Percentiles rank a stretch among this genome's conserved stretches.
Evolutionary conservation across 2,113 vertebrate genomes (phyloP).

Genomic region (Lasiurus borealis): DNA sequence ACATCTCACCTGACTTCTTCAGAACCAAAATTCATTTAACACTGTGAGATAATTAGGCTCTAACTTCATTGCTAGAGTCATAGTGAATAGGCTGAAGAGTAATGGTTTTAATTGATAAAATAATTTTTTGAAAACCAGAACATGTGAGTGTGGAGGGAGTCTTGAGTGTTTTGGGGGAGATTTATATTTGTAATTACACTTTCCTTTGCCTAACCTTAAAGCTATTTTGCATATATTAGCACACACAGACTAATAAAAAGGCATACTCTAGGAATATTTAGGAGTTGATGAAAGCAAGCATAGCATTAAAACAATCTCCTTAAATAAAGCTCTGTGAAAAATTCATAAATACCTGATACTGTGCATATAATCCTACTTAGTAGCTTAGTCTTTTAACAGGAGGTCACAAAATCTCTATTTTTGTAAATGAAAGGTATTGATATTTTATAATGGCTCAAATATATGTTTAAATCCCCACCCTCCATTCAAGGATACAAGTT

Average conservation of each 20-base stretch:
- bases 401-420: background rate
- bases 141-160: background rate
- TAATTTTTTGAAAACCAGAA: constrained; percentile 59
- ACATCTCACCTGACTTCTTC: background rate
- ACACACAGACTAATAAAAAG: constrained; percentile 29
- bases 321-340: background rate
- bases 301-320: background rate
- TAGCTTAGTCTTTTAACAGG: background rate
- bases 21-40: constrained; percentile 53
- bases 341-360: background rate
- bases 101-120: constrained; percentile 42
- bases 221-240: constrained; percentile 23
- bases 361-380: background rate
- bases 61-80: background rate
- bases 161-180: background rate
- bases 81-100: constrained; percentile 1
- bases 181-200: constrained; percentile 72
- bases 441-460: background rate
- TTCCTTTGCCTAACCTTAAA: constrained; percentile 60
- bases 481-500: background rate
- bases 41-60: background rate
- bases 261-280: background rate
- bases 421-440: background rate
- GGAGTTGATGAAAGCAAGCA: background rate
- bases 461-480: background rate